Evolutionary conservation across 2,888 invertebrate genomes (phyloP).

Genomic region (Metacarcinus magister): DNA sequence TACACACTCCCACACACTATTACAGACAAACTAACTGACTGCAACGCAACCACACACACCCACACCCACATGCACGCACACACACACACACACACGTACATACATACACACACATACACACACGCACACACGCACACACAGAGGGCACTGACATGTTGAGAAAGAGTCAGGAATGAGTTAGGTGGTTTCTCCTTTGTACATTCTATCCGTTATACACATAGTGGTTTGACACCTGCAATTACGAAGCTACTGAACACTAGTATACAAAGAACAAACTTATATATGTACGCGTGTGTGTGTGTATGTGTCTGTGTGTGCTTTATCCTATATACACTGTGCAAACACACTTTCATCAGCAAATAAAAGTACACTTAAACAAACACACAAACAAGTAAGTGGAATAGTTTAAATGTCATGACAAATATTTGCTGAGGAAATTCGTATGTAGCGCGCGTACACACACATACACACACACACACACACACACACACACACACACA

Average conservation of each 20-base stretch:
- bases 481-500: constrained; percentile 55
- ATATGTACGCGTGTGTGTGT: background rate
- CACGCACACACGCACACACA: background rate
- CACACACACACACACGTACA: constrained; percentile 55
- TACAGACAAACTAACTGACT: background rate
- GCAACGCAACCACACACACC: constrained; percentile 53
- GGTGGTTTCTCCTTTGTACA: background rate
- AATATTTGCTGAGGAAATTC: constrained; percentile 51
- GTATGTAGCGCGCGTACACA: background rate
- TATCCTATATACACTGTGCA: background rate
- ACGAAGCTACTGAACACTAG: constrained; percentile 4
- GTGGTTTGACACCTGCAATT: background rate
- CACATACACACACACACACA: constrained; percentile 53
- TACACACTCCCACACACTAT: constrained; percentile 63
- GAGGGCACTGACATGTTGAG: background rate
- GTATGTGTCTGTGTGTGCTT: background rate
- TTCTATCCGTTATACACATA: background rate
- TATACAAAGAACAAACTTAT: background rate
- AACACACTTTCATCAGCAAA: constrained; percentile 40
- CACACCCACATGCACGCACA: background rate
- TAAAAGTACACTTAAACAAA: constrained; percentile 26
- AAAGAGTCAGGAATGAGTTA: constrained; percentile 37
- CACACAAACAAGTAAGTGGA: constrained; percentile 52
- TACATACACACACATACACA: constrained; percentile 52
- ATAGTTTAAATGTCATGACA: background rate